Percentiles rank a stretch among this genome's conserved stretches.
phyloP scores from a whole-genome alignment of 2,888 invertebrate genomes.

The Melitaea athalia region DNA sequence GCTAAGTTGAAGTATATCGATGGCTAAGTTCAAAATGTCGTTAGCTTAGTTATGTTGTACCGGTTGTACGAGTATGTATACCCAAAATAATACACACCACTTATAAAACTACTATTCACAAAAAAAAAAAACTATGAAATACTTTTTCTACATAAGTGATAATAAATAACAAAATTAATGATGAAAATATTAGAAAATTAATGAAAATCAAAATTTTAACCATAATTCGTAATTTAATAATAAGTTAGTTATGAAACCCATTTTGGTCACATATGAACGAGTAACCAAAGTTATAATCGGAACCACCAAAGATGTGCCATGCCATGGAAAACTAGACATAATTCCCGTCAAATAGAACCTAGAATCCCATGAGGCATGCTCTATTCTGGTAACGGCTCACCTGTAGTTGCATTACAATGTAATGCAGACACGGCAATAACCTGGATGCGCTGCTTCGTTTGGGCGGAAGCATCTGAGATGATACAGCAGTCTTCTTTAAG shows the following conservation, averaged over 20 bases:
- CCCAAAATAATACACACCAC: background rate
- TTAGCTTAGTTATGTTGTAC: too few relatives aligned
- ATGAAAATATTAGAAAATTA: background rate
- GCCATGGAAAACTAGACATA: constrained; percentile 19
- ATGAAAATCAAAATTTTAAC: constrained; percentile 7
- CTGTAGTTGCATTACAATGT: constrained; percentile 75
- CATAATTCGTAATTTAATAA: background rate
- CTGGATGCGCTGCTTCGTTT: constrained; percentile 70
- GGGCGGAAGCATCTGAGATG: constrained; percentile 77
- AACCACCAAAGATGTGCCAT: constrained; percentile 17
- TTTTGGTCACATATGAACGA: background rate
- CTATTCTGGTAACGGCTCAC: constrained; percentile 76
- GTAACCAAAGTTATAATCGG: constrained; percentile 8
- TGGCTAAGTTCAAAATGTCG: too few relatives aligned
- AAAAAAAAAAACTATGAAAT: background rate
- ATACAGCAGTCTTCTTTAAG: constrained; percentile 71
- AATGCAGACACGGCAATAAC: constrained; percentile 75
- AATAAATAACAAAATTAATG: background rate
- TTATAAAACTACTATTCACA: background rate
- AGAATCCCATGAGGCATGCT: constrained; percentile 46
- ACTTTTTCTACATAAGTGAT: constrained; percentile 4
- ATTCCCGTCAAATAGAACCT: constrained; percentile 26
- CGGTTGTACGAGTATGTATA: background rate
- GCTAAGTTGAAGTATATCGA: too few relatives aligned
- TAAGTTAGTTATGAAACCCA: constrained; percentile 7